Evolutionary conservation across 1,140 invertebrate genomes (phyloP), one percentile per base, ranked within the genome.

Genomic region (Apis laboriosa): DNA sequence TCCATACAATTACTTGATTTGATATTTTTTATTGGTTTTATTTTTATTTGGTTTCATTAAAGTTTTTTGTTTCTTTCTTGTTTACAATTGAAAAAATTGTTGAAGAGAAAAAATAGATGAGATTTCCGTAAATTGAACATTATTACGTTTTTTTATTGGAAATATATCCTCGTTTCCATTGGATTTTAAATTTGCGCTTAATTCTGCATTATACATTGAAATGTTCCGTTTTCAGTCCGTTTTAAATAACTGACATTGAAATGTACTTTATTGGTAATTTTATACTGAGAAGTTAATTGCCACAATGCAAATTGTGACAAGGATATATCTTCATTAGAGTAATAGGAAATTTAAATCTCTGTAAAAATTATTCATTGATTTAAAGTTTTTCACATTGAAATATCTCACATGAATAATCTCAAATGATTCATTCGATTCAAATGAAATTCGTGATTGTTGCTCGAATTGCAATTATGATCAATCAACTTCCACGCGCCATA

Each of bases 91-190:
- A 7, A 34, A 15, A 12, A 74, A 80, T 56, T 3, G 24, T 63
- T 3, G 28, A 61, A 56, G 51, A 75, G 71, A 74, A 74, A 80
- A 75, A 77, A 82, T 67, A 43, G 64, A 77, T 76, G 55, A 73
- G 63, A 77, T 77, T 55, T 77, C 55, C 9, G 64, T 8, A 28
- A 82, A 82, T 82, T 82, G 58, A 77, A 49, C 11, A 17, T 49
- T 24, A 60, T 60, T 55, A 43, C 17, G 67, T 72, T 21, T 28
- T 60, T 60, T 43, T 68, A 67, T 24, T 13, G 24, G 51, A 72
- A 72, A 24, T 28, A 19, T 56, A 34, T 72, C 70, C 56, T 24
- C 24, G n/a, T 58, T 58, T 64, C 28, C 70, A 5, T 53, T 71
- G 34, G 11, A 34, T 21, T 64, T 51, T 13, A 51, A 24, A n/a